Evolutionary conservation across 2,888 invertebrate genomes (phyloP).

Genomic region (Cosmopolites sordidus): DNA sequence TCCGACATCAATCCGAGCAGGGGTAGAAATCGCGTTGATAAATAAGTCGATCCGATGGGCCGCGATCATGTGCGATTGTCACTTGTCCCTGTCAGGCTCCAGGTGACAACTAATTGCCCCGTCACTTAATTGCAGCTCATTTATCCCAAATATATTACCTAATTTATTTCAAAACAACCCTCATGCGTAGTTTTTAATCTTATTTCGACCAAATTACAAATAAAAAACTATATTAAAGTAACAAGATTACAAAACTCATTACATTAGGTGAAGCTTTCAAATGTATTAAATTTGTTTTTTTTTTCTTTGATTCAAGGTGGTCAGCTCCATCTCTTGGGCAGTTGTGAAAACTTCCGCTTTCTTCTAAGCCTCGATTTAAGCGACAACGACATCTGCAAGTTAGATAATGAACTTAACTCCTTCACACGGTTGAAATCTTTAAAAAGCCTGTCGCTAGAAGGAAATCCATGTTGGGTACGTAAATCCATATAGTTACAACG

Average conservation of each 20-base stretch:
- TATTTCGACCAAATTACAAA: too few species aligned
- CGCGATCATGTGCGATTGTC: neutral
- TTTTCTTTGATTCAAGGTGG: conserved; percentile 35
- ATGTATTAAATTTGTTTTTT: too few species aligned
- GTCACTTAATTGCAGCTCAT: conserved; percentile 43
- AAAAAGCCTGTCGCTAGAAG: conserved; percentile 50
- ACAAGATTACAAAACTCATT: too few species aligned
- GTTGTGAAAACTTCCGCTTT: conserved; percentile 27
- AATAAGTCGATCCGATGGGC: conserved; percentile 30
- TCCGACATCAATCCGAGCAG: neutral
- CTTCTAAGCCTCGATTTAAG: conserved; percentile 51
- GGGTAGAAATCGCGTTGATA: conserved; percentile 22
- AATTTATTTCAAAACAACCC: too few species aligned
- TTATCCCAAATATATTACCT: conserved; percentile 31
- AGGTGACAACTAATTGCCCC: conserved; percentile 39
- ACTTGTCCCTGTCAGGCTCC: conserved; percentile 5
- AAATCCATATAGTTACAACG: too few species aligned
- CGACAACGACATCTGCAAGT: conserved; percentile 56
- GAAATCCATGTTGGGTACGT: conserved; percentile 58
- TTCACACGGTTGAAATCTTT: conserved; percentile 47
- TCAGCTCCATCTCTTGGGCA: conserved; percentile 37
- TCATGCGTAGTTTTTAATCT: too few species aligned
- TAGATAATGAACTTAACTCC: conserved; percentile 47
- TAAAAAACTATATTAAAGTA: too few species aligned
- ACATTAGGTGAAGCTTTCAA: too few species aligned